These are phyloP conservation scores for Eudasyphora cyanicolor DNA, from an alignment of 2,888 invertebrate genomes.

Conservation along the genomic window DNA sequence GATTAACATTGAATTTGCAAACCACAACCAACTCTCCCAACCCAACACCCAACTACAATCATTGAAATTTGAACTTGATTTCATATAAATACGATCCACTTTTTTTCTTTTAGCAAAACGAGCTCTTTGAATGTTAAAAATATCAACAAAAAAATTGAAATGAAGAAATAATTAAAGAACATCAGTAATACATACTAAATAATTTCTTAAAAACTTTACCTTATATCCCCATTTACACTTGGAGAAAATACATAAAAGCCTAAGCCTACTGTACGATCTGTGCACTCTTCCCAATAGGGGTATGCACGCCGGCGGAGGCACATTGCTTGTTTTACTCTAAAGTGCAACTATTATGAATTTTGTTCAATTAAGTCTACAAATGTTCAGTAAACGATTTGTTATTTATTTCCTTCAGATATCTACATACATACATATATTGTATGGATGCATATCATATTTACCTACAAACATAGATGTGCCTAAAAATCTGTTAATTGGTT, in stretches of 20 bases:
- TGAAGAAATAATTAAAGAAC: not conserved
- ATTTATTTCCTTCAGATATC: not conserved
- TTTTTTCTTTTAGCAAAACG: not conserved
- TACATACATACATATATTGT: no score
- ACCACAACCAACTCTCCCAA: no score
- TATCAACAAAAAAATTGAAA: not conserved
- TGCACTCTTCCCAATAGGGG: not conserved
- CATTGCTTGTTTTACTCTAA: not conserved
- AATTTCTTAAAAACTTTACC: constrained; percentile 1
- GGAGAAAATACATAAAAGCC: not conserved
- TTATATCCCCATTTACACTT: not conserved
- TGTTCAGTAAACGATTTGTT: constrained; percentile 16
- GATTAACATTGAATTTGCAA: no score
- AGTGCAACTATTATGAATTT: constrained; percentile 60
- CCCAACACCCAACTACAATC: no score
- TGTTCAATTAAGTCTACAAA: constrained; percentile 50
- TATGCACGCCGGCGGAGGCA: not conserved
- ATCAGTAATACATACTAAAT: not conserved
- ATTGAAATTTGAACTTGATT: no score
- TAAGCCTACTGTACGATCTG: not conserved
- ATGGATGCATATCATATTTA: no score
- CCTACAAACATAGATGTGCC: no score
- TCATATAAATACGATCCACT: no score
- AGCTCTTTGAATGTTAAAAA: not conserved
- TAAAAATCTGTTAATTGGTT: constrained; percentile 59